phyloP scores from a whole-genome alignment of 2,113 vertebrate species.

The Neodon shergylaensis region DNA sequence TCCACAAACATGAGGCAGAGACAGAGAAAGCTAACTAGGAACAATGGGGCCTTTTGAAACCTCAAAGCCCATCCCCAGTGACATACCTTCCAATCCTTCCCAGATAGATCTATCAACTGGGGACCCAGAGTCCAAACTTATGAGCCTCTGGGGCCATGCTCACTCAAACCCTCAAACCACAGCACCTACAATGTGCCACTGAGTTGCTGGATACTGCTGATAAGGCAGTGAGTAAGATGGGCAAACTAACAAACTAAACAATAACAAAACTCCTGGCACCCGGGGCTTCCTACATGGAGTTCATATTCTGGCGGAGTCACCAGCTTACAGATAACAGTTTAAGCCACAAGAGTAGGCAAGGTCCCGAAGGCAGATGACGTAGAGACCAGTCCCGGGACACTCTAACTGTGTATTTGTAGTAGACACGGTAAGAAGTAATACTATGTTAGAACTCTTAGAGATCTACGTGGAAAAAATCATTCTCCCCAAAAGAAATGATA shows the following conservation, averaged over 20 bases:
- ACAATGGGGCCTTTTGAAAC: background rate
- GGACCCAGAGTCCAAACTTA: no score
- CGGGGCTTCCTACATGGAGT: background rate
- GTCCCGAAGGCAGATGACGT: background rate
- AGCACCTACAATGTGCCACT: background rate
- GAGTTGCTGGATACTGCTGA: background rate
- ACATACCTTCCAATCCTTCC: background rate
- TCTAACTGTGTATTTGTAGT: background rate
- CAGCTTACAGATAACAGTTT: background rate
- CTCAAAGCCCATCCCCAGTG: background rate
- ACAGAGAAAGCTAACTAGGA: background rate
- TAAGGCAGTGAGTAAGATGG: background rate
- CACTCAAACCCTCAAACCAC: background rate
- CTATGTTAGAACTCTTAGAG: slow-evolving; percentile 17
- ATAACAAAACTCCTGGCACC: no score
- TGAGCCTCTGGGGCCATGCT: background rate
- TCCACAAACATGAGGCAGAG: background rate
- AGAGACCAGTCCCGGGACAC: background rate
- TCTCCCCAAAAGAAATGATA: background rate
- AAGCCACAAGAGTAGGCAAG: background rate
- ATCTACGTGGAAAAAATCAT: background rate
- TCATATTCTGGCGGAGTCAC: background rate
- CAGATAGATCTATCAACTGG: background rate
- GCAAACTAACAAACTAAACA: slow-evolving; percentile 17
- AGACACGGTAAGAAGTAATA: slow-evolving; percentile 1